These are phyloP conservation scores for Tetrax tetrax DNA, from an alignment of 2,113 vertebrate species.

Conservation along the genomic window DNA sequence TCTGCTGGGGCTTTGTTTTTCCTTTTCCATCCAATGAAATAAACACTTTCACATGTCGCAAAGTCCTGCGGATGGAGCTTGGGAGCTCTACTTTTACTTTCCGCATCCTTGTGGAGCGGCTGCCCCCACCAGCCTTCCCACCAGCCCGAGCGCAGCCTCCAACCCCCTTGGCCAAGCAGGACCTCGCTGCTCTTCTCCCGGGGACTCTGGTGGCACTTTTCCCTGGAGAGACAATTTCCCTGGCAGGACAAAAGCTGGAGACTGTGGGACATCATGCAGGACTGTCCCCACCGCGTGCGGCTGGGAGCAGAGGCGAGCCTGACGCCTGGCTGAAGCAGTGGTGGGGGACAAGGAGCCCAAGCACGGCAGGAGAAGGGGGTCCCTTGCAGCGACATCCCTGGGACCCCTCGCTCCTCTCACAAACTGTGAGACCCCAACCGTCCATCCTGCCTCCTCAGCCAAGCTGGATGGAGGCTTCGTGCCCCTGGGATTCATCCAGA, in stretches of 20 bases:
- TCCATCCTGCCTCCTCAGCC: not conserved
- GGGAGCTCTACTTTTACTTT: not conserved
- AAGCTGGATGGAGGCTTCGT: not conserved
- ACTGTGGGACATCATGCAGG: not conserved
- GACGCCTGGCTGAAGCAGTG: rapidly evolving
- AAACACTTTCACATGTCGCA: not conserved
- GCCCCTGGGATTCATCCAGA: not conserved
- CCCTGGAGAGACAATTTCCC: not conserved
- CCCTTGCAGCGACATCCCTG: not conserved
- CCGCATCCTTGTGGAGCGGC: rapidly evolving
- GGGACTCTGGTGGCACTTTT: not conserved
- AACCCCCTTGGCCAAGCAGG: not conserved
- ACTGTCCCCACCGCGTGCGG: rapidly evolving
- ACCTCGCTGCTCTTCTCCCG: not conserved
- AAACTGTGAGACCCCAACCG: not conserved
- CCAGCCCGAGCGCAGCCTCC: not conserved
- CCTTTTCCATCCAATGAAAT: conserved; percentile 26
- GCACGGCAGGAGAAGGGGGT: not conserved
- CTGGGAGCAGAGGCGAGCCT: not conserved
- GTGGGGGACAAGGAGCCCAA: not conserved
- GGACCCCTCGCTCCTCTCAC: not conserved
- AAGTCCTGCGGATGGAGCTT: not conserved
- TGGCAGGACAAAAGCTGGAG: not conserved
- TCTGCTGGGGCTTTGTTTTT: conserved; percentile 37
- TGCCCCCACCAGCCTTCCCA: not conserved